A percentile compares a stretch with the other conserved stretches of the same genome.
These are phyloP conservation scores for Allobates femoralis DNA, from an alignment of 2,797 vertebrate species.

Conservation along the genomic window DNA sequence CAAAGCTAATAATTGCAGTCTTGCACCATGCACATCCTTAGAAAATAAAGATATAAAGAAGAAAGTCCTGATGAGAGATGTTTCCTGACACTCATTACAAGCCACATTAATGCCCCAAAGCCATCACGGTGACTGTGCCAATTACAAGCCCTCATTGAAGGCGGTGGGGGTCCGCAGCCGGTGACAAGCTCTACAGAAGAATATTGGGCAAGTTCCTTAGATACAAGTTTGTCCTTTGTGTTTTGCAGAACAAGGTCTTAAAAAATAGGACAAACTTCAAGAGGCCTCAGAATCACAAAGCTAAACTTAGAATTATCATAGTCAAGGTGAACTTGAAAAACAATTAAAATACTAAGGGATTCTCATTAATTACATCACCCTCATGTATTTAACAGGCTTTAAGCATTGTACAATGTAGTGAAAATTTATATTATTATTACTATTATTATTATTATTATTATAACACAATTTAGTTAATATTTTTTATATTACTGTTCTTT, in stretches of 20 bases:
- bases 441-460: no score
- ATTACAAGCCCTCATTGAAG: constrained; percentile 7
- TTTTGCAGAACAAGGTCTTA: constrained; percentile 49
- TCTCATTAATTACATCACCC: constrained; percentile 23
- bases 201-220: neutral
- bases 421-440: no score
- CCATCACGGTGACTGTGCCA: neutral
- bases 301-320: constrained; percentile 43
- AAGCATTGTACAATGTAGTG: neutral
- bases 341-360: constrained; percentile 38
- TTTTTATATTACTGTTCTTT: no score
- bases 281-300: constrained; percentile 33
- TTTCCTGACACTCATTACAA: constrained; percentile 7
- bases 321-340: constrained; percentile 50
- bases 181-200: neutral
- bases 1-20: neutral
- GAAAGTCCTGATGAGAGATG: neutral
- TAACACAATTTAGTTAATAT: no score
- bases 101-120: constrained; percentile 8
- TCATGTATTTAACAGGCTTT: neutral
- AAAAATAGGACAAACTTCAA: constrained; percentile 55
- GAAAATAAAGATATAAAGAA: neutral
- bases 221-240: constrained; percentile 34
- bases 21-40: neutral
- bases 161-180: neutral